phyloP scores from a whole-genome alignment of 1,140 invertebrate genomes.

The Trialeurodes vaporariorum region DNA sequence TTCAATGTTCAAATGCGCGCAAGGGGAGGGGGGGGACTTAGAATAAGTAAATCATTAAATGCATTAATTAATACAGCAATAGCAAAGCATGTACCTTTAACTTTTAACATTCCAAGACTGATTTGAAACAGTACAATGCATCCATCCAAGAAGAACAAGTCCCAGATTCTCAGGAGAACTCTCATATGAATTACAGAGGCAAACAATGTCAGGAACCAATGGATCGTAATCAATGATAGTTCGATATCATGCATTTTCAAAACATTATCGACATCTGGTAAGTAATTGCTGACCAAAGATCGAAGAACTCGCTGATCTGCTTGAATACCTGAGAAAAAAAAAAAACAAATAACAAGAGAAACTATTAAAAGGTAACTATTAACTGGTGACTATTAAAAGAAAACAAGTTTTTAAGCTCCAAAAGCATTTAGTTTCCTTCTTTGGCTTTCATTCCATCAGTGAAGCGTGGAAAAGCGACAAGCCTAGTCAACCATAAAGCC shows the following conservation, averaged over 20 bases:
- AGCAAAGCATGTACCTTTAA: constrained; percentile 48
- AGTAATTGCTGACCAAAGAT: constrained; percentile 76
- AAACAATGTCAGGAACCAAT: constrained; percentile 98
- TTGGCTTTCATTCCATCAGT: too few species aligned
- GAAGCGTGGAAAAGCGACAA: too few species aligned
- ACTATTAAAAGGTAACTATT: too few species aligned
- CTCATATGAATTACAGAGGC: constrained; percentile 97
- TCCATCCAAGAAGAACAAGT: constrained; percentile 91
- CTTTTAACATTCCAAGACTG: constrained; percentile 87
- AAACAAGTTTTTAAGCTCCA: too few species aligned
- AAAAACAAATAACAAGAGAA: background rate
- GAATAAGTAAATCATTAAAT: background rate
- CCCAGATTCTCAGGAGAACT: constrained; percentile 91
- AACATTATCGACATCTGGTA: constrained; percentile 80
- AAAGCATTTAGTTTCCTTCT: too few species aligned
- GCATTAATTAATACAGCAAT: constrained; percentile 3
- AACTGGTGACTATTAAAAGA: too few species aligned
- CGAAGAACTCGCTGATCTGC: constrained; percentile 90
- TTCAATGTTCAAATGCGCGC: too few species aligned
- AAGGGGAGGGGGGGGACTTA: background rate
- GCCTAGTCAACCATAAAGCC: too few species aligned
- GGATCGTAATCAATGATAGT: constrained; percentile 86
- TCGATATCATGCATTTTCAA: constrained; percentile 91
- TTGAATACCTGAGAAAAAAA: constrained; percentile 49
- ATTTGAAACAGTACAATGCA: constrained; percentile 94